phyloP scores from a whole-genome alignment of 2,888 invertebrate genomes.

The Nematopogon swammerdamellus region DNA sequence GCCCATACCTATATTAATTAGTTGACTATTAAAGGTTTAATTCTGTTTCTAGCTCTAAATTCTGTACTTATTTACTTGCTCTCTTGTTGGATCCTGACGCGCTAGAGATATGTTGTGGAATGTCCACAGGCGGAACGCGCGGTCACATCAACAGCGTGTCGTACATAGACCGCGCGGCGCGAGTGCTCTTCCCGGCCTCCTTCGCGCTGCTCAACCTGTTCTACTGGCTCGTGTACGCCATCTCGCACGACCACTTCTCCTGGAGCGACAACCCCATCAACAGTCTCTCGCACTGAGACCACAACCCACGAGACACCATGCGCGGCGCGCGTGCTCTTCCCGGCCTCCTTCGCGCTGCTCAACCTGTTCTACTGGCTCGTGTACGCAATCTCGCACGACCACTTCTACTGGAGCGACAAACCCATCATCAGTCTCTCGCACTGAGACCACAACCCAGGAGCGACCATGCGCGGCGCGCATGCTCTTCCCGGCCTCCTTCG shows the following conservation, averaged over 20 bases:
- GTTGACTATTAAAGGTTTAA: too few species aligned
- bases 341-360: conserved; percentile 80
- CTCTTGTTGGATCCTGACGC: too few species aligned
- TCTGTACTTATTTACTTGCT: too few species aligned
- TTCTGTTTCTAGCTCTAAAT: too few species aligned
- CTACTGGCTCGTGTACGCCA: conserved; percentile 86
- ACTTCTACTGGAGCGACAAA: conserved; percentile 71
- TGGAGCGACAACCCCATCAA: conserved; percentile 68
- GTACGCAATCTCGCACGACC: conserved; percentile 74
- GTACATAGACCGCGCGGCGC: conserved; percentile 76
- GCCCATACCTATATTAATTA: too few species aligned
- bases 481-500: conserved; percentile 83
- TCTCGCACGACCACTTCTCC: conserved; percentile 71
- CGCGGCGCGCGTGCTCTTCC: conserved; percentile 77
- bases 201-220: conserved; percentile 83
- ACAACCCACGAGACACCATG: too few species aligned
- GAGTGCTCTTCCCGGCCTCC: conserved; percentile 80
- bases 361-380: conserved; percentile 89
- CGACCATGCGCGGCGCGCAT: conserved; percentile 76
- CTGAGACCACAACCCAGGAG: conserved; percentile 18
- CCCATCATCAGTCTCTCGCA: conserved; percentile 55
- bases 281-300: conserved; percentile 41
- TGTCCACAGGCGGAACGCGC: conserved; percentile 38
- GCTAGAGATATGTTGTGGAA: too few species aligned
- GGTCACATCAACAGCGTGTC: conserved; percentile 85